phyloP scores from a whole-genome alignment of 2,797 vertebrate species.

The Xiphophorus birchmanni region DNA sequence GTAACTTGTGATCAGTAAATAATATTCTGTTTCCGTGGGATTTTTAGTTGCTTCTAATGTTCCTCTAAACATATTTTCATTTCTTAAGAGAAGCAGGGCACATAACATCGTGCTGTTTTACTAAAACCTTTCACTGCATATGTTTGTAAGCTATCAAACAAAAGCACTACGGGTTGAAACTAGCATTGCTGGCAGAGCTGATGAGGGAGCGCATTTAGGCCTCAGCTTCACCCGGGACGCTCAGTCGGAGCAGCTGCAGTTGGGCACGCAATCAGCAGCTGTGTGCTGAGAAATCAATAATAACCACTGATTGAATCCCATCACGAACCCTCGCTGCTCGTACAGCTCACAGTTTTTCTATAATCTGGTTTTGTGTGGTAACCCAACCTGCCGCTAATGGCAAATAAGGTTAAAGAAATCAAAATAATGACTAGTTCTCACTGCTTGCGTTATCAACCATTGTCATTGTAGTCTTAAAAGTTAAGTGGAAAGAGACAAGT shows the following conservation, averaged over 20 bases:
- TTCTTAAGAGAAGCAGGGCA: neutral
- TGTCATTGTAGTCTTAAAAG: neutral
- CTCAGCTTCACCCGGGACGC: neutral
- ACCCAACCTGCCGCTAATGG: neutral
- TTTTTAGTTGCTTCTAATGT: neutral
- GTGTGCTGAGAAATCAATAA: conserved; percentile 7
- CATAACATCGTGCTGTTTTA: neutral
- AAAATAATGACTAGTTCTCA: neutral
- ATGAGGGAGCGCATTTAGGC: conserved; percentile 2
- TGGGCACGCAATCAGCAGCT: neutral
- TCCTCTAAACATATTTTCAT: neutral
- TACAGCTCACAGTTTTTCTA: neutral
- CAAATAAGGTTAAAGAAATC: neutral
- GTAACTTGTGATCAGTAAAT: neutral
- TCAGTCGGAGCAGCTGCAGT: conserved; percentile 1
- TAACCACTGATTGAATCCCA: neutral
- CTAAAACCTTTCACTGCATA: neutral
- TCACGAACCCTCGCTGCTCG: neutral
- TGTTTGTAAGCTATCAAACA: neutral
- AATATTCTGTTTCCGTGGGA: neutral
- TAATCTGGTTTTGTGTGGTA: neutral
- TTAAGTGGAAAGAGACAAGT: neutral
- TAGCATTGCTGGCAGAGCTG: neutral
- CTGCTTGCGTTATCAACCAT: neutral
- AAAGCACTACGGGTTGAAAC: neutral